phyloP scores from a whole-genome alignment of 1,140 invertebrate species.

The Lordiphosa stackelbergi region DNA sequence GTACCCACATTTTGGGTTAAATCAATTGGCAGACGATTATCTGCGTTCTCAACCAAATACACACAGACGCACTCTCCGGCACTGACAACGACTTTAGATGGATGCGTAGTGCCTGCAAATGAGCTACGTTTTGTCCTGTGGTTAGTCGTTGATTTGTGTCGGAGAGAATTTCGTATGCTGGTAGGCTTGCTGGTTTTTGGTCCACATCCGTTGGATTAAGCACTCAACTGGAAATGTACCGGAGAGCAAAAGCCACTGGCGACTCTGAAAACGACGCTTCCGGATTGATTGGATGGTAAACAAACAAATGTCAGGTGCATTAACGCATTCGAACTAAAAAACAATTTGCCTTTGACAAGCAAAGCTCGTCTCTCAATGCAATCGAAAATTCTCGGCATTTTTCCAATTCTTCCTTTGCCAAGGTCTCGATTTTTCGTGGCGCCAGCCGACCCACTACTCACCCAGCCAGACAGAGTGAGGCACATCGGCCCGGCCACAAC shows the following conservation, averaged over 20 bases:
- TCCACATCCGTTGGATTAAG: constrained; percentile 19
- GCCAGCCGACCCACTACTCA: constrained; percentile 15
- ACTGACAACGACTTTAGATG: constrained; percentile 1
- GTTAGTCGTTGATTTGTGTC: constrained; percentile 16
- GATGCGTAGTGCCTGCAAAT: constrained; percentile 43
- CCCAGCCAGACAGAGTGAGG: constrained; percentile 20
- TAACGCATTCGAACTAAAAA: constrained; percentile 39
- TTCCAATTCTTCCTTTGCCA: constrained; percentile 10
- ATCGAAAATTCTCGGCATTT: constrained; percentile 40
- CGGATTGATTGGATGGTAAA: constrained; percentile 5
- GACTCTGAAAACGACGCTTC: background rate
- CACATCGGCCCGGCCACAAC: constrained; percentile 26
- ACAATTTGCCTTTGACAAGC: constrained; percentile 33
- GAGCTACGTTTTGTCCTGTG: constrained; percentile 35
- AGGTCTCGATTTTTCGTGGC: constrained; percentile 14
- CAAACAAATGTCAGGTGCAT: constrained; percentile 44
- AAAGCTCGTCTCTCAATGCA: constrained; percentile 34
- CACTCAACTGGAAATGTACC: constrained; percentile 41
- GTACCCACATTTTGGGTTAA: constrained; percentile 31
- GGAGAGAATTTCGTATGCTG: constrained; percentile 24
- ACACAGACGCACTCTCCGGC: constrained; percentile 4
- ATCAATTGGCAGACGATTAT: constrained; percentile 50
- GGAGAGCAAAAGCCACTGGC: background rate
- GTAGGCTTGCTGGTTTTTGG: constrained; percentile 18
- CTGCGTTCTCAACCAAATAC: constrained; percentile 36